Conservation (phyloP, 2,113 vertebrate species). For the Polypterus senegalus region DNA sequence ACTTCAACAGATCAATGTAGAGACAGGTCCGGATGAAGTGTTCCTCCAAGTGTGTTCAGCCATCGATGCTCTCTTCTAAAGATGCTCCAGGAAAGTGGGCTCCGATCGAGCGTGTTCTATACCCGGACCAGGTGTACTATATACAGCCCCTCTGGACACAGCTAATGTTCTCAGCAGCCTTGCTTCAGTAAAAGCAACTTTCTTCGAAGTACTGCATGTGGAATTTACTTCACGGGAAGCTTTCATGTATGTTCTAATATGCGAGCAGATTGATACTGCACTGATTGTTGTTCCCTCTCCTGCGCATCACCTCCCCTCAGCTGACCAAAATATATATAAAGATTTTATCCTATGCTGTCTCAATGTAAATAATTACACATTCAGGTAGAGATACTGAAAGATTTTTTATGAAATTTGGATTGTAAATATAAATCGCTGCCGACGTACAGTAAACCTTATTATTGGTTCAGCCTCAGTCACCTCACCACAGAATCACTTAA, state of each 20-base stretch:
- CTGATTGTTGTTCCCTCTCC: neutral
- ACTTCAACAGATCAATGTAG: constrained; percentile 67
- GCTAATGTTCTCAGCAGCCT: constrained; percentile 11
- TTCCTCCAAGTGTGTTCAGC: constrained; percentile 69
- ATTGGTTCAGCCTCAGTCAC: too few species aligned
- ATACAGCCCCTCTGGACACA: constrained; percentile 1
- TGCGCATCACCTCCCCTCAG: neutral
- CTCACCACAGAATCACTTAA: too few species aligned
- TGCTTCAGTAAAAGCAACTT: neutral
- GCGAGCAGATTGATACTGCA: neutral
- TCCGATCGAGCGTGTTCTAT: constrained; percentile 13
- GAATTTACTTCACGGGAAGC: neutral
- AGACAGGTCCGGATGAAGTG: constrained; percentile 67
- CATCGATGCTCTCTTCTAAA: constrained; percentile 55
- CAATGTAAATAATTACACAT: neutral
- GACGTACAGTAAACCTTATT: too few species aligned
- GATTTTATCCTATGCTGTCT: neutral
- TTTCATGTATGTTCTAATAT: neutral
- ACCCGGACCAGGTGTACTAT: neutral
- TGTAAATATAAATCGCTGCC: too few species aligned
- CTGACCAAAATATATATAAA: neutral
- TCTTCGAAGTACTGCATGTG: constrained; percentile 3
- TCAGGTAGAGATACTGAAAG: neutral
- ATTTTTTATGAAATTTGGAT: too few species aligned
- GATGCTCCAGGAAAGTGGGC: constrained; percentile 15